These are phyloP conservation scores for Balanococcus diminutus DNA, from an alignment of 2,888 invertebrate genomes.

Conservation along the genomic window DNA sequence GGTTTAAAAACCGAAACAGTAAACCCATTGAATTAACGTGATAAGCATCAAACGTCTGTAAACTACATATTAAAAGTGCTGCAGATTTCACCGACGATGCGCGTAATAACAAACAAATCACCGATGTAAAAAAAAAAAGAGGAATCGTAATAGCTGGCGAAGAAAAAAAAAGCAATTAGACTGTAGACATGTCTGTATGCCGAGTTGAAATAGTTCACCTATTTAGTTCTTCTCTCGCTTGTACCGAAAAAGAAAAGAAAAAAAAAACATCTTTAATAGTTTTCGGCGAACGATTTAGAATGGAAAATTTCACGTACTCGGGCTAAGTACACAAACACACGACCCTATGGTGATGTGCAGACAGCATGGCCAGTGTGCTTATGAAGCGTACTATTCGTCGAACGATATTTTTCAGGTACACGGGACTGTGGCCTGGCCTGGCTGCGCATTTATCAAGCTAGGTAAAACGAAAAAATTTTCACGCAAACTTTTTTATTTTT, in stretches of 20 bases:
- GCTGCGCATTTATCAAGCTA: not conserved
- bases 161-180: constrained; percentile 20
- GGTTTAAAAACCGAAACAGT: not conserved
- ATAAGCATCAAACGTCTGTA: constrained; percentile 32
- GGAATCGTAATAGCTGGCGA: not conserved
- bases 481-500: constrained; percentile 7
- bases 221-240: not conserved
- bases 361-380: not conserved
- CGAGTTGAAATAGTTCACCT: not conserved
- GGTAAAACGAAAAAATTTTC: not conserved
- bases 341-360: not conserved
- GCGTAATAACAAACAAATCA: not conserved
- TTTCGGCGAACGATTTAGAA: not conserved
- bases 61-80: not conserved
- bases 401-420: not conserved
- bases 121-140: not conserved
- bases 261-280: constrained; percentile 7
- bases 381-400: constrained; percentile 22
- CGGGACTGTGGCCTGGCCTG: not conserved
- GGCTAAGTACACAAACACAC: not conserved
- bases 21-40: constrained; percentile 14
- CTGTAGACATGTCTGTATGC: not conserved
- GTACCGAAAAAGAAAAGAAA: not conserved
- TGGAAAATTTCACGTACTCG: not conserved
- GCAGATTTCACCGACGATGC: not conserved